Base-by-base conservation (phyloP, 2,888 invertebrate species). In the Ecdyonurus torrentis region DNA sequence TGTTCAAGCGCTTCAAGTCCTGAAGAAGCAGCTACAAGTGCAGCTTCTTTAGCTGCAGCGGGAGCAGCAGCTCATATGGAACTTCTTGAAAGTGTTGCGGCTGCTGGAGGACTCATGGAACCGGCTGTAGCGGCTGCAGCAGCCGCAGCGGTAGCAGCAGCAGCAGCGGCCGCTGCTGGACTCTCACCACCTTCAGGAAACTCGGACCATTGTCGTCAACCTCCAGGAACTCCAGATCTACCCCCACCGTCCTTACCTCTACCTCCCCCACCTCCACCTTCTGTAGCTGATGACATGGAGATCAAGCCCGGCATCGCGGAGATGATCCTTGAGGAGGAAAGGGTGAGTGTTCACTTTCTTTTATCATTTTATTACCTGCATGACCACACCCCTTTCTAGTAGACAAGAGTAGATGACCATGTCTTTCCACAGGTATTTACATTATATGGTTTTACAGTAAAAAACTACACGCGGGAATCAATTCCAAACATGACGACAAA, bases 311-410 rank as follows among this genome's bases (percentile, higher is more conserved):
- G 91, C 77, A 93, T 92, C 80, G 91, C 91, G 67, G 93, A 93
- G 81, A 92, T 93, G 91, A 93, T 93, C 74, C 87, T 92, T 75
- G 93, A 93, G 83, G 93, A 93, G 80, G 92, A 92, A 81, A 81
- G 92, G 89, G 92, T 92, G 76, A 91, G 91, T 89, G 63, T 62
- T 59, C 15, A 2, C 0, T 58, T 22, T n/a, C 23, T 50, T 18
- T 0, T 5, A n/a, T 7, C 20, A 1, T 2, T 18, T 3, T 19
- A 61, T 62, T 64, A 64, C 60, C 62, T 62, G 64, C 22, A 58
- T 22, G 2, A 58, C n/a, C n/a, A n/a, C n/a, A n/a, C n/a, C n/a
- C n/a, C n/a, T n/a, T n/a, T n/a, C n/a, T n/a, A n/a, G n/a, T n/a
- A n/a, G n/a, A n/a, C n/a, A n/a, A n/a, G n/a, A n/a, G n/a, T n/a